Percentiles rank a stretch among this genome's conserved stretches.
These are phyloP conservation scores for Urocynchramus pylzowi DNA, from an alignment of 2,113 vertebrate species.

Conservation along the genomic window DNA sequence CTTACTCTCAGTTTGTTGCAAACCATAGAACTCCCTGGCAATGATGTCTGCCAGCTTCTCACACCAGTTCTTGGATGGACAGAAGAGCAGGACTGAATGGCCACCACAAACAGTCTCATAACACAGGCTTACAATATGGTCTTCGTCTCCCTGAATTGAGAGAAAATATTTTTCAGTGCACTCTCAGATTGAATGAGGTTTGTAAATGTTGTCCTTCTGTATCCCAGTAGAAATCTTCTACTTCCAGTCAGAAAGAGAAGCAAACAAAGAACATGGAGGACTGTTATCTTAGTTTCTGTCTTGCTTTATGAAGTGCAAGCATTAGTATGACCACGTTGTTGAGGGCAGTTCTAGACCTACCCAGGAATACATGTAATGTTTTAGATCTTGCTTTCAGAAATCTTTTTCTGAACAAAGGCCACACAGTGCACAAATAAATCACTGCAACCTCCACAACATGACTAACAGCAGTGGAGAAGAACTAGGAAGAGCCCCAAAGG, in stretches of 20 bases:
- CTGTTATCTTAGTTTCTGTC: not conserved
- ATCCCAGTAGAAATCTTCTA: not conserved
- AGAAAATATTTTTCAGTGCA: conserved; percentile 19
- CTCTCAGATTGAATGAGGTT: not conserved
- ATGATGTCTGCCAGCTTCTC: conserved; percentile 91
- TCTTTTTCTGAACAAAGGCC: not conserved
- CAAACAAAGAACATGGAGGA: not conserved
- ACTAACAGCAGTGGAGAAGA: not conserved
- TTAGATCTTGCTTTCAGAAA: not conserved
- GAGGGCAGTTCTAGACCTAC: not conserved
- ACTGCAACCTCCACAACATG: not conserved
- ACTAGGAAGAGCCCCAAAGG: not conserved
- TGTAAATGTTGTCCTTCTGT: not conserved
- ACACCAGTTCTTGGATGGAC: conserved; percentile 97
- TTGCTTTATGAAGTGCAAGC: not conserved
- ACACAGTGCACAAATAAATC: not conserved
- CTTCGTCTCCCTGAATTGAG: conserved; percentile 87
- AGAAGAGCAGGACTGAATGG: conserved; percentile 91
- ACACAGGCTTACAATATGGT: conserved; percentile 91
- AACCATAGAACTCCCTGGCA: conserved; percentile 87
- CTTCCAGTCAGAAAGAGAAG: not conserved
- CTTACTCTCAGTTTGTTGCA: conserved; percentile 72
- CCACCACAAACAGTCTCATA: conserved; percentile 88
- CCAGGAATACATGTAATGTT: not conserved
- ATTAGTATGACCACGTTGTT: not conserved